Conservation (phyloP, 2,797 vertebrate species). For the Schizopygopsis pylzovi region DNA sequence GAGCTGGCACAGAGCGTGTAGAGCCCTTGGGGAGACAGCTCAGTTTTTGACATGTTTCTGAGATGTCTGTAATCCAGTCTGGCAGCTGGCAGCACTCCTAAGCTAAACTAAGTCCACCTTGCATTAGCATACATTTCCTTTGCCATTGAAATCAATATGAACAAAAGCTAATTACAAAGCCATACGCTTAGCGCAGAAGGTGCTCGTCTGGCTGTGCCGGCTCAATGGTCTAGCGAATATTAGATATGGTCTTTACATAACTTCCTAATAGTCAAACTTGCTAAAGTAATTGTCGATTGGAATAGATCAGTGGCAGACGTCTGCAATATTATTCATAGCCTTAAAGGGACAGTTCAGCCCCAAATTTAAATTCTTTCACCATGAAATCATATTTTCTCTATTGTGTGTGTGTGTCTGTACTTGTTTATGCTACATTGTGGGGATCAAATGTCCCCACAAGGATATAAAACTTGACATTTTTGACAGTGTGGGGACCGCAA, state of each 20-base stretch:
- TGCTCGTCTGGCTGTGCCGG: not conserved
- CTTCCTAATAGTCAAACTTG: constrained; percentile 7
- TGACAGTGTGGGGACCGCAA: too few relatives aligned
- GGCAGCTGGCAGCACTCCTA: constrained; percentile 54
- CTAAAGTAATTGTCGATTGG: constrained; percentile 4
- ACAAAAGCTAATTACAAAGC: constrained; percentile 55
- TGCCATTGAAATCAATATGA: constrained; percentile 53
- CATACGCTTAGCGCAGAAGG: constrained; percentile 14
- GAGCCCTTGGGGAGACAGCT: constrained; percentile 56
- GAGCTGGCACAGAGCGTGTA: constrained; percentile 42
- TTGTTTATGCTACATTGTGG: too few relatives aligned
- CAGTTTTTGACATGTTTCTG: constrained; percentile 55
- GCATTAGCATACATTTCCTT: constrained; percentile 53
- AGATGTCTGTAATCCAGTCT: constrained; percentile 60
- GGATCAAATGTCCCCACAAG: too few relatives aligned
- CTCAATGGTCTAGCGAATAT: constrained; percentile 20
- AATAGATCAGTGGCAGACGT: not conserved
- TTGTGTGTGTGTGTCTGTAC: not conserved
- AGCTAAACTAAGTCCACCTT: constrained; percentile 52
- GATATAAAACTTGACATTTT: too few relatives aligned
- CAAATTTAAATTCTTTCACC: not conserved
- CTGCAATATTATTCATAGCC: not conserved
- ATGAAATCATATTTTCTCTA: not conserved
- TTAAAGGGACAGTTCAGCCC: not conserved
- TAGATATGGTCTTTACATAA: constrained; percentile 16